phyloP scores from a whole-genome alignment of 2,888 invertebrate genomes.

The Aethes cnicana region DNA sequence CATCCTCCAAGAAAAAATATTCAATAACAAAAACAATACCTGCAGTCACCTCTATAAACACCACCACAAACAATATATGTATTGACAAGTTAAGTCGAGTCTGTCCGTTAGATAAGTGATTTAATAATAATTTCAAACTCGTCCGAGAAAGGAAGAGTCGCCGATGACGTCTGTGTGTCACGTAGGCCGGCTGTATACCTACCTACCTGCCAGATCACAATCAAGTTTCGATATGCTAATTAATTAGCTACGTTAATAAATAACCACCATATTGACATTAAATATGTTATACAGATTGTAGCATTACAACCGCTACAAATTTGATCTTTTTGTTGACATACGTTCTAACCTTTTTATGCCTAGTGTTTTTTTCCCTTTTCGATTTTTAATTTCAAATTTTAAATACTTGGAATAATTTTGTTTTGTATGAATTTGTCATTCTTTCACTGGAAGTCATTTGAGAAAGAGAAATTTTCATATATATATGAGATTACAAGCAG shows the following conservation, averaged over 20 bases:
- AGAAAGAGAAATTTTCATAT: too few relatives aligned
- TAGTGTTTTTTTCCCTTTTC: too few relatives aligned
- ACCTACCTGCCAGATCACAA: conserved; percentile 9
- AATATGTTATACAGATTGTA: too few relatives aligned
- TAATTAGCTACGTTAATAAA: conserved; percentile 9
- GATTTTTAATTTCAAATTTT: too few relatives aligned
- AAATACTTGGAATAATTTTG: too few relatives aligned
- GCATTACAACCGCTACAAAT: too few relatives aligned
- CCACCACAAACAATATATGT: conserved; percentile 14
- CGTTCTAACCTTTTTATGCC: too few relatives aligned
- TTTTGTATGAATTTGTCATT: too few relatives aligned
- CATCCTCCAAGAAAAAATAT: too few relatives aligned
- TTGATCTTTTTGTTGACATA: too few relatives aligned
- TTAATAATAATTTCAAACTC: conserved; percentile 17
- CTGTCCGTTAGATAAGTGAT: conserved; percentile 23
- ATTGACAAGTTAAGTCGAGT: conserved; percentile 1
- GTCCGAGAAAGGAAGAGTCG: conserved; percentile 30
- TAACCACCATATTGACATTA: background rate
- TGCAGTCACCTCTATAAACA: background rate
- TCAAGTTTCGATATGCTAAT: conserved; percentile 14
- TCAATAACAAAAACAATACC: background rate
- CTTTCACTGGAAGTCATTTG: too few relatives aligned
- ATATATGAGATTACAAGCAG: too few relatives aligned
- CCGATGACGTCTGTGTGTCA: conserved; percentile 19
- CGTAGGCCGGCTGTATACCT: conserved; percentile 18